These are phyloP conservation scores for Volucella inflata DNA, from an alignment of 2,888 invertebrate genomes.

Conservation along the genomic window DNA sequence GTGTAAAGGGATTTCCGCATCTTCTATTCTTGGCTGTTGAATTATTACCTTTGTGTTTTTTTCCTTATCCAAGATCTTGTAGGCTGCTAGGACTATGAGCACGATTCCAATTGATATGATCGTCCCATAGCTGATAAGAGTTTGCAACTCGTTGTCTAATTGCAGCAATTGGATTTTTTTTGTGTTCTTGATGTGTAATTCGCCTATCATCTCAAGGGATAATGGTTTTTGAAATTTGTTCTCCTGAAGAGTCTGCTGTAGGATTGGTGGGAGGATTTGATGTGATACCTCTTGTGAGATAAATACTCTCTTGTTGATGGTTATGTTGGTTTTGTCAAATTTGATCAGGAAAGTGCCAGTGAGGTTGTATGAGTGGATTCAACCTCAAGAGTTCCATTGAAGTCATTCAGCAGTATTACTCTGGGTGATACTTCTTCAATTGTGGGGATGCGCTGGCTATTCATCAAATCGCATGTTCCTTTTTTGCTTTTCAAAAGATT, in stretches of 20 bases:
- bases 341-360: slow-evolving; percentile 28
- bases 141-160: not conserved
- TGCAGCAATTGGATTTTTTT: not conserved
- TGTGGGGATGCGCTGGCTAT: slow-evolving; percentile 18
- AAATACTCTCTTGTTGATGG: slow-evolving; percentile 20
- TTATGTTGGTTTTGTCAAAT: slow-evolving; percentile 13
- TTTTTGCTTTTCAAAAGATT: slow-evolving; percentile 4
- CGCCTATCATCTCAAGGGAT: not conserved
- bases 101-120: slow-evolving; percentile 4
- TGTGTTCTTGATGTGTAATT: slow-evolving; percentile 4
- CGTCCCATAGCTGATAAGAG: slow-evolving; percentile 7
- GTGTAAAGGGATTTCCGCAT: not conserved
- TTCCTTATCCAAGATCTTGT: not conserved
- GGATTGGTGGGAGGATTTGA: not conserved
- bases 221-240: not conserved
- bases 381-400: slow-evolving; percentile 20
- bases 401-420: slow-evolving; percentile 33
- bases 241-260: slow-evolving; percentile 8
- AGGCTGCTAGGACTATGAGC: not conserved
- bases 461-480: slow-evolving; percentile 25
- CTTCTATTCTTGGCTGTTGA: not conserved
- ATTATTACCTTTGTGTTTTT: not conserved
- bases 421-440: slow-evolving; percentile 31
- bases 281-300: not conserved
- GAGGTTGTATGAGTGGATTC: slow-evolving; percentile 14